phyloP scores from a whole-genome alignment of 2,888 invertebrate genomes.

The Cerceris rybyensis region DNA sequence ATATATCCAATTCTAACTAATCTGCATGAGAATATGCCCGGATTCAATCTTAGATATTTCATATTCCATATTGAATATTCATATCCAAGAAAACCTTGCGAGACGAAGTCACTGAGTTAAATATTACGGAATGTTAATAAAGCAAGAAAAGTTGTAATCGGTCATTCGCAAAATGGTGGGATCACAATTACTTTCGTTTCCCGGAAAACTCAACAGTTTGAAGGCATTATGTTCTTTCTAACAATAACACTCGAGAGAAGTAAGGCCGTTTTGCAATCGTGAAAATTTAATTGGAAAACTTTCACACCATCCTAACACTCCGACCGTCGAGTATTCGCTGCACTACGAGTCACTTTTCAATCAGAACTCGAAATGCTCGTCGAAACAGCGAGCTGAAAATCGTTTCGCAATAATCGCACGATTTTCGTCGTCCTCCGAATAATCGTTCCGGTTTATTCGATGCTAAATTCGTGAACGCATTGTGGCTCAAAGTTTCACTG shows the following conservation, averaged over 20 bases:
- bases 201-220: constrained; percentile 7
- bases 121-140: constrained; percentile 11
- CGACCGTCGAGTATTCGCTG: constrained; percentile 33
- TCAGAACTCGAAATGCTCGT: neutral
- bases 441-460: neutral
- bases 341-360: constrained; percentile 31
- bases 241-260: constrained; percentile 11
- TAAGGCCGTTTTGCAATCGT: constrained; percentile 17
- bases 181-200: constrained; percentile 26
- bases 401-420: neutral
- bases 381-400: constrained; percentile 11
- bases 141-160: constrained; percentile 45
- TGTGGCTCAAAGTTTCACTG: no score
- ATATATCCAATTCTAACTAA: no score
- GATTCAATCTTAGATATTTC: no score
- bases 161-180: constrained; percentile 34
- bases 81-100: neutral
- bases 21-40: no score
- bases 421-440: neutral
- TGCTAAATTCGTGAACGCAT: no score
- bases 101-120: neutral
- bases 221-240: constrained; percentile 37
- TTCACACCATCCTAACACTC: constrained; percentile 34
- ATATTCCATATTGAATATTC: neutral
- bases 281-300: constrained; percentile 71